Evolutionary conservation across 2,888 invertebrate species (phyloP).

Genomic region (Drosophila nr. medialis): DNA sequence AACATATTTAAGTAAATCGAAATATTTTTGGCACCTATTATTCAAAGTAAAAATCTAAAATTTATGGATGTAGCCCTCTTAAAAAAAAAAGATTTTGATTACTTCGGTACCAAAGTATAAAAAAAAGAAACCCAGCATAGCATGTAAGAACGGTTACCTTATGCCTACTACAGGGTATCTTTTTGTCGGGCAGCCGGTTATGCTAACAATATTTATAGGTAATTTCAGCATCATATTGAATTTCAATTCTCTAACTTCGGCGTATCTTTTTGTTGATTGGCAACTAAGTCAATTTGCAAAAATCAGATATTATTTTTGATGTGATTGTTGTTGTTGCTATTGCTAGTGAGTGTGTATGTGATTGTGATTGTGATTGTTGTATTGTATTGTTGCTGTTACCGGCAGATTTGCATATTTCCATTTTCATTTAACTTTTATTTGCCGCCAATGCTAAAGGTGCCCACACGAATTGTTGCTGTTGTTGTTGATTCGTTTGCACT

Average conservation of each 20-base stretch:
- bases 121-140: no score
- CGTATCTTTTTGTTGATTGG: not conserved
- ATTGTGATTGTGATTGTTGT: not conserved
- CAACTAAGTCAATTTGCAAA: not conserved
- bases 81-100: no score
- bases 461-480: conserved; percentile 12
- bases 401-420: conserved; percentile 64
- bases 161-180: not conserved
- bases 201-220: not conserved
- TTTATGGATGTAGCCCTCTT: no score
- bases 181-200: not conserved
- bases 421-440: conserved; percentile 71
- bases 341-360: not conserved
- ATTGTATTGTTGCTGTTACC: not conserved
- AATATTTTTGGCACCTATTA: no score
- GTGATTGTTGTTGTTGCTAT: conserved; percentile 5
- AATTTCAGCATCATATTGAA: not conserved
- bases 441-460: conserved; percentile 44
- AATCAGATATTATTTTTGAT: conserved; percentile 19
- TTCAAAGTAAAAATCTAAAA: no score
- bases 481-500: conserved; percentile 57
- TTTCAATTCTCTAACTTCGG: not conserved
- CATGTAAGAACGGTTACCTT: not conserved
- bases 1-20: conserved; percentile 3
- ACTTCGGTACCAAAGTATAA: not conserved